Evolutionary conservation across 2,888 invertebrate genomes (phyloP), one percentile per base, ranked within the genome.

Genomic region (Cephus rjabovi): DNA sequence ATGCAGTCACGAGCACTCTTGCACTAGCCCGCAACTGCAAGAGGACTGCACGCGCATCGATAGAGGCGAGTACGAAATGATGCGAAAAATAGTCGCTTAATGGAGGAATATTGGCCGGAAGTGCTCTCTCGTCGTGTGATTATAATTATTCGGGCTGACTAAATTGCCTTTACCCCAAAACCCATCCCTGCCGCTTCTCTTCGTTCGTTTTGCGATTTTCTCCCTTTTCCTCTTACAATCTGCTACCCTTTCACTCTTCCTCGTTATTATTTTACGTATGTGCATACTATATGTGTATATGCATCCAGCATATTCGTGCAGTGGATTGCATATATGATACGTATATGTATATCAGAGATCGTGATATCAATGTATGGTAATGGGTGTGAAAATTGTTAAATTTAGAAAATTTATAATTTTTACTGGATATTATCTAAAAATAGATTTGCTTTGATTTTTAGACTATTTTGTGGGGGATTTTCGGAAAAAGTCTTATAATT

Each of bases 11-110:
- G 31, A 71, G 33, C 71, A 71, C 33, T 12, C 31, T 33, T 6
- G 81, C 81, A 80, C 81, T 79, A 75, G 79, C 74, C 81, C 80
- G 79, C 77, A 82, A 84, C 81, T 81, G 81, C 71, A 34, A 71
- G 71, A 31, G 31, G 12, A 6, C 31, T 56, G 56, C 56, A 23
- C 33, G 71, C 71, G 71, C 71, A 6, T 31, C 31, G 31, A 71
- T 31, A 31, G 12, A 31, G 79, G 75, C 81, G 81, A 80, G 79
- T 83, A 83, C 81, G 81, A 86, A 86, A 85, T 82, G 85, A 85
- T 81, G 82, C 82, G 85, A 87, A 89, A 87, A 89, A 86, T 86
- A 86, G 83, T 83, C 83, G 83, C 83, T 86, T 87, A 86, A 88
- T 86, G 84, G 82, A 84, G 85, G 84, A 86, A 87, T 87, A 87